phyloP scores from a whole-genome alignment of 2,113 vertebrate genomes.

The Nymphicus hollandicus region DNA sequence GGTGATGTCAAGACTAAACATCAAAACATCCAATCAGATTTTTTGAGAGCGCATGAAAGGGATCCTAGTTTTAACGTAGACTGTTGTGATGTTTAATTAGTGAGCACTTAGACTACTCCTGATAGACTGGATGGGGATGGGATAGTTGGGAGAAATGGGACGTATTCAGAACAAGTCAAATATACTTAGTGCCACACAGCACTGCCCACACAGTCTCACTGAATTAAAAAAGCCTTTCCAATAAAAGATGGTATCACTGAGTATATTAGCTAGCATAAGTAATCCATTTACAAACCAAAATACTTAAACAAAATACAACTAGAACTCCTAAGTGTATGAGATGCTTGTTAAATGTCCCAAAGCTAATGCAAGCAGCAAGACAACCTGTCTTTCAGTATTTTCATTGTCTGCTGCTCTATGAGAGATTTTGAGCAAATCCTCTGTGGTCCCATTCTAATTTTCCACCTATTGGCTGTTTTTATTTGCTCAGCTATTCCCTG shows the following conservation, averaged over 20 bases:
- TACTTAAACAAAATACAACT: background rate
- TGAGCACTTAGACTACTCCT: background rate
- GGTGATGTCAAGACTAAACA: background rate
- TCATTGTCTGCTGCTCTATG: background rate
- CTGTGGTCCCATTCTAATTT: conserved; percentile 3
- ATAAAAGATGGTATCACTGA: background rate
- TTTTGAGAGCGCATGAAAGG: background rate
- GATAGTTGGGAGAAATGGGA: background rate
- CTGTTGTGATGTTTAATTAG: background rate
- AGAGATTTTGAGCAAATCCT: conserved; percentile 15
- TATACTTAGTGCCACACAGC: accelerated
- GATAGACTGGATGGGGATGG: background rate
- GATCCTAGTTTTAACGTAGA: background rate
- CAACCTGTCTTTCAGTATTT: background rate
- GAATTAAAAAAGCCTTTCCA: background rate
- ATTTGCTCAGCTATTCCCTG: conserved; percentile 12
- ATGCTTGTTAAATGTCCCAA: background rate
- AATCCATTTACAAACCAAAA: background rate
- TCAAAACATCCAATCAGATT: background rate
- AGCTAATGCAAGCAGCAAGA: background rate
- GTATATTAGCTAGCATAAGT: background rate
- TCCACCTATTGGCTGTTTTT: background rate
- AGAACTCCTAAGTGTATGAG: background rate
- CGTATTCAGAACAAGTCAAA: background rate
- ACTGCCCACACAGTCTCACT: background rate